phyloP scores from a whole-genome alignment of 2,888 invertebrate species.

The Timema podura region DNA sequence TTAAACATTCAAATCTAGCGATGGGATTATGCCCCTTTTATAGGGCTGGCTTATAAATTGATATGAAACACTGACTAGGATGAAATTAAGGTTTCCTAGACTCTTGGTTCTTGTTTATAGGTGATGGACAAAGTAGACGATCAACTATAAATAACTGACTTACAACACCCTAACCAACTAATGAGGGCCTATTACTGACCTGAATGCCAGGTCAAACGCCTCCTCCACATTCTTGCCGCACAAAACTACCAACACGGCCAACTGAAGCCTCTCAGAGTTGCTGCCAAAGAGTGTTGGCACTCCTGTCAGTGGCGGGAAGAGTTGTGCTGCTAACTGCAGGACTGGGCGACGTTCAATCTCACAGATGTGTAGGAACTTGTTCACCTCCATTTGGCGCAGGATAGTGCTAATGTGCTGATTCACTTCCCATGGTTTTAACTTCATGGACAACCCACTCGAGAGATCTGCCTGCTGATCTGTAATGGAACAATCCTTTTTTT shows the following conservation, averaged over 20 bases:
- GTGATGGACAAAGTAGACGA: no score
- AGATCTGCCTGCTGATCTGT: no score
- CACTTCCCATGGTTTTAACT: slow-evolving; percentile 66
- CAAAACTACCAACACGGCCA: slow-evolving; percentile 64
- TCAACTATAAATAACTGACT: no score
- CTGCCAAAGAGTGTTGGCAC: slow-evolving; percentile 71
- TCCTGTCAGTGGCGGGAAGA: neutral
- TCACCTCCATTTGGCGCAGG: slow-evolving; percentile 74
- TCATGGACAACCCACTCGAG: slow-evolving; percentile 48
- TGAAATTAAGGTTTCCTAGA: no score
- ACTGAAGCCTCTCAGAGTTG: slow-evolving; percentile 60
- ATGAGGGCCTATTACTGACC: slow-evolving; percentile 48
- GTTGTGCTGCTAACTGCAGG: neutral
- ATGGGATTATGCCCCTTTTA: no score
- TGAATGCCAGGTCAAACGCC: slow-evolving; percentile 66
- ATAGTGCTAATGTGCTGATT: slow-evolving; percentile 76
- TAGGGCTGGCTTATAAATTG: no score
- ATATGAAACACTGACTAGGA: no score
- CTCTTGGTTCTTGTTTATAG: no score
- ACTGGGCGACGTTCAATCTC: slow-evolving; percentile 49
- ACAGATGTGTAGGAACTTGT: slow-evolving; percentile 64
- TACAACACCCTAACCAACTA: no score
- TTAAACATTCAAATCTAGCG: no score
- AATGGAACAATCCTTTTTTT: no score
- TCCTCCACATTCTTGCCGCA: slow-evolving; percentile 64